Conservation (phyloP, 2,113 vertebrate species). For the Plotosus lineatus region DNA sequence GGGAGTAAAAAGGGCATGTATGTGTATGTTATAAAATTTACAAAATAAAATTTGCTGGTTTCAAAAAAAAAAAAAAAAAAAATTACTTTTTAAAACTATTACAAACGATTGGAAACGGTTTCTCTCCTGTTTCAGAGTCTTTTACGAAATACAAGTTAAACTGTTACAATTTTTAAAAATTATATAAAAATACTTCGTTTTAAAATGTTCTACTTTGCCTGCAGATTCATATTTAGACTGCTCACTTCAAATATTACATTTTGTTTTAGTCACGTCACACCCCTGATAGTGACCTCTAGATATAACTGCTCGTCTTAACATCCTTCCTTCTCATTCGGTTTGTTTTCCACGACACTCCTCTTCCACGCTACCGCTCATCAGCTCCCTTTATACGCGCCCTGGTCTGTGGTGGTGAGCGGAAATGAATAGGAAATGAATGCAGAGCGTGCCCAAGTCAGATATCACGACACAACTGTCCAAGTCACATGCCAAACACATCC, state of each 20-base stretch:
- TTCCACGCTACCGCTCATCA: not conserved
- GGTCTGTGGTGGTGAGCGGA: conserved; percentile 39
- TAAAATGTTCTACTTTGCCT: too few species aligned
- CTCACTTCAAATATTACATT: not conserved
- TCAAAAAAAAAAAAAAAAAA: too few species aligned
- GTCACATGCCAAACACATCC: conserved; percentile 25
- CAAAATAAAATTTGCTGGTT: too few species aligned
- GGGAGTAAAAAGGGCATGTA: too few species aligned
- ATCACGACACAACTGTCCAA: conserved; percentile 46
- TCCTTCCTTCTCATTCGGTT: not conserved
- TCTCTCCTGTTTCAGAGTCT: too few species aligned
- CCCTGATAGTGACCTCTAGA: not conserved
- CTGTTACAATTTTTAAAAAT: too few species aligned
- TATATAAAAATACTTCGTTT: too few species aligned
- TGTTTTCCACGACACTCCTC: not conserved
- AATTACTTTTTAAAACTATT: too few species aligned
- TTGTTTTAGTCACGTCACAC: not conserved
- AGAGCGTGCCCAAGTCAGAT: conserved; percentile 68
- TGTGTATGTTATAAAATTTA: too few species aligned
- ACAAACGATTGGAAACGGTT: too few species aligned
- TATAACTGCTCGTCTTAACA: not conserved
- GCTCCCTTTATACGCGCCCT: not conserved
- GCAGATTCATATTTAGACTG: too few species aligned
- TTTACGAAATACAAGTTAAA: too few species aligned
- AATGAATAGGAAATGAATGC: conserved; percentile 68